Percentiles rank a stretch among this genome's conserved stretches.
Evolutionary conservation across 2,888 invertebrate genomes (phyloP).

Genomic region (Volucella bombylans): DNA sequence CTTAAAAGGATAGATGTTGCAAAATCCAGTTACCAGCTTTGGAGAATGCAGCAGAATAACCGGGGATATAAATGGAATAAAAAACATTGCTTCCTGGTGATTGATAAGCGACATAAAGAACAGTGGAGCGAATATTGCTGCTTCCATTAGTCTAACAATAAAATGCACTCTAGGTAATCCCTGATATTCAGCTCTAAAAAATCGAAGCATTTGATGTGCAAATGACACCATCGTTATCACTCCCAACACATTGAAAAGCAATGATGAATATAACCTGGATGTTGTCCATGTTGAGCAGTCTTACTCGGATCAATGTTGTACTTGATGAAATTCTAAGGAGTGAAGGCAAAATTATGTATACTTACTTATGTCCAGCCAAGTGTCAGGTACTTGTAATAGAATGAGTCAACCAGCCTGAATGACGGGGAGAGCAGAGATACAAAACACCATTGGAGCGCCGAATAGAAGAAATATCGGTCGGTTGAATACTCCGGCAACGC

Average conservation of each 20-base stretch:
- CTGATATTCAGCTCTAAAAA: slow-evolving; percentile 87
- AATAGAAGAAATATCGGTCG: slow-evolving; percentile 95
- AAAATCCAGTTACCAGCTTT: slow-evolving; percentile 81
- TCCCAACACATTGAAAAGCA: slow-evolving; percentile 92
- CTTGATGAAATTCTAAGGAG: slow-evolving; percentile 94
- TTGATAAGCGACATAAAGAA: slow-evolving; percentile 91
- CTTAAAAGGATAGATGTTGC: slow-evolving; percentile 80
- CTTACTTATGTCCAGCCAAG: slow-evolving; percentile 87
- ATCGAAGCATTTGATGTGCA: slow-evolving; percentile 82
- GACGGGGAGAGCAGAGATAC: slow-evolving; percentile 86
- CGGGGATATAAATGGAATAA: slow-evolving; percentile 92
- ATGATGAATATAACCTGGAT: slow-evolving; percentile 93
- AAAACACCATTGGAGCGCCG: slow-evolving; percentile 91
- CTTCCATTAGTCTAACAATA: slow-evolving; percentile 90
- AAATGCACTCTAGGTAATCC: slow-evolving; percentile 90
- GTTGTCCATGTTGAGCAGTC: slow-evolving; percentile 92
- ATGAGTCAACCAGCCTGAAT: slow-evolving; percentile 90
- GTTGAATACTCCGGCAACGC: slow-evolving; percentile 92
- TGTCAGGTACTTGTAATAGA: slow-evolving; percentile 91
- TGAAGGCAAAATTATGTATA: slow-evolving; percentile 91
- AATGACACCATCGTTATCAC: slow-evolving; percentile 85
- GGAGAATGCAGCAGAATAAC: slow-evolving; percentile 89
- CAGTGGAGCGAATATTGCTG: slow-evolving; percentile 89
- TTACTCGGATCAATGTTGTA: slow-evolving; percentile 91
- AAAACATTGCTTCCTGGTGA: slow-evolving; percentile 95